Evolutionary conservation across 2,888 invertebrate genomes (phyloP).

Genomic region (Phyto melanocephala): DNA sequence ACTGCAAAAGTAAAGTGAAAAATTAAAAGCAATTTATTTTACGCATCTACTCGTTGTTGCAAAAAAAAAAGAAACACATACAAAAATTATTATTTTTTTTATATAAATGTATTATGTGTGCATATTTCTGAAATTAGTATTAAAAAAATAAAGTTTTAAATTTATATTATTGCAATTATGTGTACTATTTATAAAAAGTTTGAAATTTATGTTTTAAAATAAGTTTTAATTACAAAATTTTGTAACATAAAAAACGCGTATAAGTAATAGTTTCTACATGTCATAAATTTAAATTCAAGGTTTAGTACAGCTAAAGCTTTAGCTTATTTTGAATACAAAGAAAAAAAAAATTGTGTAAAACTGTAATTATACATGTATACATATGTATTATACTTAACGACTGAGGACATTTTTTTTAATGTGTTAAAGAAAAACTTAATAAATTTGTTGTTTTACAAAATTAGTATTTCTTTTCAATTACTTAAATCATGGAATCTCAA

Average conservation of each 20-base stretch:
- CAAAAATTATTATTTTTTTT: constrained; percentile 48
- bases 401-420: too few relatives aligned
- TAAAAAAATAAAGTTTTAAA: constrained; percentile 45
- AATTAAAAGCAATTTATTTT: constrained; percentile 78
- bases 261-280: too few relatives aligned
- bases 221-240: constrained; percentile 56
- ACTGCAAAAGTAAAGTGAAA: constrained; percentile 69
- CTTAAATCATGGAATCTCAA: too few relatives aligned
- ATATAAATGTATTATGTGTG: not conserved
- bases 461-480: too few relatives aligned
- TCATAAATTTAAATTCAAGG: constrained; percentile 47
- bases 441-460: too few relatives aligned
- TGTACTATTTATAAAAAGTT: constrained; percentile 41
- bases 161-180: constrained; percentile 71
- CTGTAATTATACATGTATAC: too few relatives aligned
- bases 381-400: too few relatives aligned
- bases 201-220: constrained; percentile 58
- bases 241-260: not conserved
- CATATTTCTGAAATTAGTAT: constrained; percentile 23
- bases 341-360: too few relatives aligned
- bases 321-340: too few relatives aligned
- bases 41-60: constrained; percentile 53
- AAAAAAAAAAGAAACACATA: constrained; percentile 10
- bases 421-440: too few relatives aligned
- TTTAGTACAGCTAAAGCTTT: not conserved